phyloP scores from a whole-genome alignment of 1,140 invertebrate genomes.

The Drosophila rufa region DNA sequence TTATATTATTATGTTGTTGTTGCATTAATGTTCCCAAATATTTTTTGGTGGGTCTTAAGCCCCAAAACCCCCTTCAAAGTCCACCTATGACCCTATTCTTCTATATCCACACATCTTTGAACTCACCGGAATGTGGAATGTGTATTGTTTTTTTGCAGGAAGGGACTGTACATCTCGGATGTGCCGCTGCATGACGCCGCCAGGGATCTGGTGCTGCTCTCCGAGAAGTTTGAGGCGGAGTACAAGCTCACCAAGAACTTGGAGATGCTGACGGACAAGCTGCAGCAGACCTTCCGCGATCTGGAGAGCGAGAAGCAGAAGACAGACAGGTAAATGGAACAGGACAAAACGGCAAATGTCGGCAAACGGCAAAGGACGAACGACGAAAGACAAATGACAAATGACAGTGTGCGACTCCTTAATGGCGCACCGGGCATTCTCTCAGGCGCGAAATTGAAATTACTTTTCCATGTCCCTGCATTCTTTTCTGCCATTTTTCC shows the following conservation, averaged over 20 bases:
- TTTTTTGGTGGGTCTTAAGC: too few relatives aligned
- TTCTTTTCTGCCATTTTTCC: constrained; percentile 22
- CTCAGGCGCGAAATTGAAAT: constrained; percentile 81
- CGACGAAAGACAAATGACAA: constrained; percentile 93
- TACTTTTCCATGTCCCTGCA: constrained; percentile 65
- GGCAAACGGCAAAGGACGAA: constrained; percentile 92
- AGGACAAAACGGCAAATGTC: constrained; percentile 18
- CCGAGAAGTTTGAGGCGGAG: constrained; percentile 98
- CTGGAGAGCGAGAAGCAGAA: constrained; percentile 98
- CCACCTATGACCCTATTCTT: background rate
- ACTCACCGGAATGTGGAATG: constrained; percentile 34
- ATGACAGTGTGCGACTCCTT: constrained; percentile 57
- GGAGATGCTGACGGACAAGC: constrained; percentile 97
- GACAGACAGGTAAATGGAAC: constrained; percentile 93
- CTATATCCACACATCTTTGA: constrained; percentile 19
- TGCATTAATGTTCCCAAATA: too few relatives aligned
- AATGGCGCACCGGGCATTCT: constrained; percentile 56
- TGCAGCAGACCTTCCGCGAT: constrained; percentile 97
- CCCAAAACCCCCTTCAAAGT: background rate
- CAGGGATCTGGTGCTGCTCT: constrained; percentile 97
- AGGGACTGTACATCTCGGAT: constrained; percentile 96
- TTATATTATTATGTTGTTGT: too few relatives aligned
- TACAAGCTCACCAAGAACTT: constrained; percentile 98
- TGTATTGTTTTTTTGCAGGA: constrained; percentile 85
- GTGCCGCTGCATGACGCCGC: constrained; percentile 99